Base-by-base conservation (phyloP, 2,888 invertebrate genomes). In the Oligia strigilis region DNA sequence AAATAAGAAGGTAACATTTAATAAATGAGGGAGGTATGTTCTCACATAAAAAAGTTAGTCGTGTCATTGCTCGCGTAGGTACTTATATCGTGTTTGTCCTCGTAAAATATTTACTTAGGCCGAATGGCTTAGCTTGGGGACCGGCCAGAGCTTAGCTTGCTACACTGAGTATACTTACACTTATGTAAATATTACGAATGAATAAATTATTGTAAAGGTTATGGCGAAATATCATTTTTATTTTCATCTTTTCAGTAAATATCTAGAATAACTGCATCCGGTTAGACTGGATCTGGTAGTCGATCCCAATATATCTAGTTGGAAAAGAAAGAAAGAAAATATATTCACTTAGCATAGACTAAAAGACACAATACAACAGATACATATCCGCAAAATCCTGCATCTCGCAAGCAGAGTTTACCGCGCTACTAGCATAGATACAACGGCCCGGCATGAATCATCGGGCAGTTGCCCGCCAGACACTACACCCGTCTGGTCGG, bases 61-160 rank as follows among this genome's bases (percentile, higher is more conserved):
- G 70, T 81, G 66, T 75, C 83, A 89, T 85, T 84, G 82, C 88
- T 85, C 82, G 75, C 17, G 69, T 83, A 81, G 79, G 83, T 84
- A 86, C 85, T 87, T 78, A 79, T 87, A 88, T 88, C 87, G 80
- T 87, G 87, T 90, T 87, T 90, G 89, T 86, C 77, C 86, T 87
- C 88, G 87, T 91, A 91, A 91, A 92, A 93, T 92, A 92, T 92
- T 92, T 91, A 92, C 88, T 91, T 89, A 88, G 89, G 87, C 23
- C 74, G 36, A 72, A 76, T 81, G 77, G 79, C 77, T 82, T 75
- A 52, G 82, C 81, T 83, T 78, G 66, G 81, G 84, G 87, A 75
- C 80, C 67, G 74, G 29, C n/a, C 69, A 66, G 78, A 67, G 78
- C 52, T 77, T 40, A 64, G 55, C 64, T 58, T 19, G 29, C 40